A percentile compares a stretch with the other conserved stretches of the same genome.
Evolutionary conservation across 2,113 vertebrate genomes (phyloP).

Genomic region (Megatriorchis doriae): DNA sequence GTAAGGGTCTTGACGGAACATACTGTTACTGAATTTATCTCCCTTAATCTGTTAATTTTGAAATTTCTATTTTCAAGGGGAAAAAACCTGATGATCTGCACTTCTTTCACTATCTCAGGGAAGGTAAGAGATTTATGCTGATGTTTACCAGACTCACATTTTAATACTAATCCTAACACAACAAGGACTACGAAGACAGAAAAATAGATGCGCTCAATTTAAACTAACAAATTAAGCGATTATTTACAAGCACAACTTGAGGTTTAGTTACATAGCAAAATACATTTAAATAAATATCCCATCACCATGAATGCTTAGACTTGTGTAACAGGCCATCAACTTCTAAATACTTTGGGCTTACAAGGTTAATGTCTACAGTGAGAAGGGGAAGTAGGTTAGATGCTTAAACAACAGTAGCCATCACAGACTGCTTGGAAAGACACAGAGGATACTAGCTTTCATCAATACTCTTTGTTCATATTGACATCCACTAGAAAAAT

Average conservation of each 20-base stretch:
- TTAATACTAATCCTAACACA: background rate
- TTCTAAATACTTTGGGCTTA: conserved; percentile 57
- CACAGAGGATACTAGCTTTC: background rate
- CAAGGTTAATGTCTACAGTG: conserved; percentile 52
- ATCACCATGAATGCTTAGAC: conserved; percentile 48
- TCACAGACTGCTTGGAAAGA: background rate
- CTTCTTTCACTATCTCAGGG: background rate
- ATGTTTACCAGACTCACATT: background rate
- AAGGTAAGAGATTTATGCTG: conserved; percentile 15
- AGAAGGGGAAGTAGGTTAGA: conserved; percentile 11
- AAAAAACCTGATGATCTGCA: background rate
- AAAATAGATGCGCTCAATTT: conserved; percentile 52
- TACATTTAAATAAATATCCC: conserved; percentile 68
- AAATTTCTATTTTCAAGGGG: conserved; percentile 30
- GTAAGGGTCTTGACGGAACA: conserved; percentile 12
- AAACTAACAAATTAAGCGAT: conserved; percentile 37
- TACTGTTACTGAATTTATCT: conserved; percentile 11
- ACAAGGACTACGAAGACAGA: background rate
- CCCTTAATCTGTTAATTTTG: conserved; percentile 54
- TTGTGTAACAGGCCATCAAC: conserved; percentile 71
- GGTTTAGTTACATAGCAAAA: conserved; percentile 61
- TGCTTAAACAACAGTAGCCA: conserved; percentile 38
- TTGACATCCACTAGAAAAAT: background rate
- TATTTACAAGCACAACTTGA: conserved; percentile 48
- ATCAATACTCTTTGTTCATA: background rate